Percentiles rank a stretch among this genome's conserved stretches.
Evolutionary conservation across 2,888 invertebrate species (phyloP).

Genomic region (Sceliomorpha sp.): DNA sequence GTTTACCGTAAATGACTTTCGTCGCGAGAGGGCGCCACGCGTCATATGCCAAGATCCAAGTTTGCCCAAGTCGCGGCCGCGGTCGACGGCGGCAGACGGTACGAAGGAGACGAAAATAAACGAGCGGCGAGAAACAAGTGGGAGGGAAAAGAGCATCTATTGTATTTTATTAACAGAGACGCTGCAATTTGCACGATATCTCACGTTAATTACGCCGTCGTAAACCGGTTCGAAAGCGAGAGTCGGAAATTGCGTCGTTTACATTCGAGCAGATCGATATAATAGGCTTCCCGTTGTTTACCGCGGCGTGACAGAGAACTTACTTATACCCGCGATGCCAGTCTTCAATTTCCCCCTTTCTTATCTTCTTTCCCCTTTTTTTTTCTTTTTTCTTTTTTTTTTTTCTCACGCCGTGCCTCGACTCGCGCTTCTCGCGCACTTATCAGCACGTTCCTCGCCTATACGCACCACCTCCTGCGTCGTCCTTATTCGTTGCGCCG

Average conservation of each 20-base stretch:
- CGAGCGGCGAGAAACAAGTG: too few species aligned
- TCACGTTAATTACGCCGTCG: constrained; percentile 51
- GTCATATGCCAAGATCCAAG: too few species aligned
- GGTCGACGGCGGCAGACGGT: too few species aligned
- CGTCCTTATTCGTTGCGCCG: background rate
- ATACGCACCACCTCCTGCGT: constrained; percentile 12
- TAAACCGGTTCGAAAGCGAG: constrained; percentile 59
- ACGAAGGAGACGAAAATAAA: too few species aligned
- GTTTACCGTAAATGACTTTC: too few species aligned
- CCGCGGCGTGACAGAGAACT: constrained; percentile 29
- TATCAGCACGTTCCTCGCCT: constrained; percentile 1
- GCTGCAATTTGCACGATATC: constrained; percentile 28
- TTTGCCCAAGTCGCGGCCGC: too few species aligned
- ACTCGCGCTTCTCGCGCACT: constrained; percentile 4
- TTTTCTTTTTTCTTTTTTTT: background rate
- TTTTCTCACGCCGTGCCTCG: constrained; percentile 1
- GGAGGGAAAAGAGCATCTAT: too few species aligned
- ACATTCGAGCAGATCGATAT: constrained; percentile 57
- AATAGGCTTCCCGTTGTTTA: constrained; percentile 59
- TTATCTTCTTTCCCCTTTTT: background rate
- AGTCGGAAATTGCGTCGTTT: constrained; percentile 57
- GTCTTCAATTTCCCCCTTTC: constrained; percentile 9
- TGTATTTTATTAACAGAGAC: constrained; percentile 45
- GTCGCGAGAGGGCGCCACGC: too few species aligned
- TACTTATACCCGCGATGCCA: constrained; percentile 8